Evolutionary conservation across 2,797 vertebrate genomes (phyloP), one percentile per base, ranked within the genome.

Genomic region (Mastacembelus armatus): DNA sequence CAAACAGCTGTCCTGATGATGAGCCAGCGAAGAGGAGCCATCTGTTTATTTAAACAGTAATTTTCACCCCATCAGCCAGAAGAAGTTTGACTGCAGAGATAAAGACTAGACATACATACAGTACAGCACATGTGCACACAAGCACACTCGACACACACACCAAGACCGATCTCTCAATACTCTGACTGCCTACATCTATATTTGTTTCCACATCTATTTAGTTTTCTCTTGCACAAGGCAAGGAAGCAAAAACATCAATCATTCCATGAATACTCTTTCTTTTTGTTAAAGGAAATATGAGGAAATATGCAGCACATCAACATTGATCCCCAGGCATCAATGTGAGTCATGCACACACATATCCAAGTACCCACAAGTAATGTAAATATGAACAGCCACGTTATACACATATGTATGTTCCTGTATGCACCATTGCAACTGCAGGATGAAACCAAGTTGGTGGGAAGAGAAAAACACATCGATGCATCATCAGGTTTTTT

Each of bases 171-270:
- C 68, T 76, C 68, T 69, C 64, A 40, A 78, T 77, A 27, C 56
- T 63, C 65, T 58, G 60, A 55, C 60, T 67, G 45, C 56, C 51
- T 72, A n/a, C 69, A 75, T 80, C 63, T 80, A 22, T 77, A 62
- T 80, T 72, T 44, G 61, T 42, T 71, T 71, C 43, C 62, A 48
- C 56, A 72, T 74, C 14, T 60, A 57, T 66, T 57, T 52, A 16
- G 56, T 61, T 76, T 70, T 60, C 61, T 66, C 52, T 64, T 52
- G 56, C 42, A 64, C 63, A 57, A 49, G 21, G 47, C 32, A 74
- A 64, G 56, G 75, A 79, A 84, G 80, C 62, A 77, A 74, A 84
- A 74, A 69, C 80, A 85, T 89, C 83, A 85, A 80, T 86, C 84
- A 71, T 74, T 78, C 68, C 21, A 68, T 83, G 74, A 86, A 82